Conservation (phyloP, 2,797 vertebrate genomes). For the Hirundo rustica region DNA sequence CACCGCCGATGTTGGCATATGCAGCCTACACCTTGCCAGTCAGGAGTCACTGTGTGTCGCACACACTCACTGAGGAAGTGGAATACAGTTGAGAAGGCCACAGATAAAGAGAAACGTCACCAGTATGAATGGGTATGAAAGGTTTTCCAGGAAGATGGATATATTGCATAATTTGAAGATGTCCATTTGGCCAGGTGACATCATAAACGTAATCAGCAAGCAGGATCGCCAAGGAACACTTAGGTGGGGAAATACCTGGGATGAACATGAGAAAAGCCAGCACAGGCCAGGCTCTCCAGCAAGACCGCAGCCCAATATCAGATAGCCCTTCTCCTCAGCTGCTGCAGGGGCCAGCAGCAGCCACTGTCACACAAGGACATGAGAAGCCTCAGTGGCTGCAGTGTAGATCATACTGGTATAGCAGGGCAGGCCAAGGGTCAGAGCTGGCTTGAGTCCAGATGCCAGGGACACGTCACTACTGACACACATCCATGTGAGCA, state of each 20-base stretch:
- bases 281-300: background rate
- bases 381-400: background rate
- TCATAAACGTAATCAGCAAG: background rate
- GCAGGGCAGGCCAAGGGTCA: background rate
- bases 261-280: background rate
- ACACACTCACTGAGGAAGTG: background rate
- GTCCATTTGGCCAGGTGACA: background rate
- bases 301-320: background rate
- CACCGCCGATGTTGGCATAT: background rate
- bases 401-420: fast-evolving
- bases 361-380: background rate
- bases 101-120: background rate
- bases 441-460: background rate
- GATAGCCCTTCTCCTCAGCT: background rate
- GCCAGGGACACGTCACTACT: background rate
- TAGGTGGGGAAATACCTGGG: background rate
- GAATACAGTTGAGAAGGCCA: background rate
- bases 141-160: background rate
- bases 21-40: background rate
- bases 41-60: background rate
- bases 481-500: background rate
- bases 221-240: background rate
- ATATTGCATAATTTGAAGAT: background rate
- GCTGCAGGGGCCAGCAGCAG: background rate
- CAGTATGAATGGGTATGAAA: background rate